phyloP scores from a whole-genome alignment of 2,113 vertebrate species.

The Heterotis niloticus region DNA sequence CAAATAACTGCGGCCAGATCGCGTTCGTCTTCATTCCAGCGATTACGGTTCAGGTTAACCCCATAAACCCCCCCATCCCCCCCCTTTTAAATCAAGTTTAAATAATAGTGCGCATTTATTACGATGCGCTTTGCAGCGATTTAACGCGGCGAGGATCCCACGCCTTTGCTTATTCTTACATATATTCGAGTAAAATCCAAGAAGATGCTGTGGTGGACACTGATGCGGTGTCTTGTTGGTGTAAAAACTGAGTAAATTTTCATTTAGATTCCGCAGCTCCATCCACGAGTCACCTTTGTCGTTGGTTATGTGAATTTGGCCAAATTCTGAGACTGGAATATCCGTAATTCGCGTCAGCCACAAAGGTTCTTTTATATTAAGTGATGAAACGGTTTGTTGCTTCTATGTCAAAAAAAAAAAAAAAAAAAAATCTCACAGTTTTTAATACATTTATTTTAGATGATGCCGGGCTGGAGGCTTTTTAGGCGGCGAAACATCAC shows the following conservation, averaged over 20 bases:
- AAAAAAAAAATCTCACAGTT: not conserved
- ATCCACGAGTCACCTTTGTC: slow-evolving; percentile 27
- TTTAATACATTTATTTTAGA: slow-evolving; percentile 33
- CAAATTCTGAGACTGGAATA: not conserved
- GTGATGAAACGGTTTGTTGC: slow-evolving; percentile 25
- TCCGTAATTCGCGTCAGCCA: not conserved
- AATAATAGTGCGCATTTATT: slow-evolving; percentile 54
- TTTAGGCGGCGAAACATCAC: slow-evolving; percentile 44
- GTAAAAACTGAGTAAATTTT: slow-evolving; percentile 50
- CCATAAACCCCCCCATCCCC: slow-evolving; percentile 56
- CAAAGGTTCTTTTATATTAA: slow-evolving; percentile 29
- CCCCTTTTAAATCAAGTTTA: slow-evolving; percentile 53
- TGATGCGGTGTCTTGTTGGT: slow-evolving; percentile 50
- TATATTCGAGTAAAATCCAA: slow-evolving; percentile 39
- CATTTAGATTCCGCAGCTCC: no score
- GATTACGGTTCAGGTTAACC: slow-evolving; percentile 48
- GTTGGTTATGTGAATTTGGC: not conserved
- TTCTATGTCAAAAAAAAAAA: not conserved
- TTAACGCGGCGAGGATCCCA: slow-evolving; percentile 44
- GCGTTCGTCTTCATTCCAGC: slow-evolving; percentile 2
- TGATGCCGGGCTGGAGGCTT: slow-evolving; percentile 32
- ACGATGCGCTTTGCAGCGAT: slow-evolving; percentile 52
- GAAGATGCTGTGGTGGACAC: slow-evolving; percentile 54
- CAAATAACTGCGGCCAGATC: slow-evolving; percentile 30
- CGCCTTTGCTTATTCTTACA: slow-evolving; percentile 10